These are phyloP conservation scores for Columba livia DNA, from an alignment of 2,113 vertebrate species.

Conservation along the genomic window DNA sequence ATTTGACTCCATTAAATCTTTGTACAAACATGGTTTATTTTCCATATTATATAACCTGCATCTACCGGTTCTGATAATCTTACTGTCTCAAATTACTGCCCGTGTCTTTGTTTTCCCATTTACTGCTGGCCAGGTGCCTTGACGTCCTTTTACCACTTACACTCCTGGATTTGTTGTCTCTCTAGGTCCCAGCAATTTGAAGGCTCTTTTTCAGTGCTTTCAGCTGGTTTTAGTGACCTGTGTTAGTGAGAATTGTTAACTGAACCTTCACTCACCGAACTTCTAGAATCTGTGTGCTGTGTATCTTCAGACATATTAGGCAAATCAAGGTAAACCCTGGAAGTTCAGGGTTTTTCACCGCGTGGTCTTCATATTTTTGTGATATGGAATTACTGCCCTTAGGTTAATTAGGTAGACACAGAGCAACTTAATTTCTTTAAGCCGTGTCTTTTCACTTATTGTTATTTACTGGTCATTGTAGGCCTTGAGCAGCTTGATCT, in stretches of 20 bases:
- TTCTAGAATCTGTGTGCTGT: not conserved
- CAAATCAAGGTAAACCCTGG: not conserved
- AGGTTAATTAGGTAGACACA: not conserved
- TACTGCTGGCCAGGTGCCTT: not conserved
- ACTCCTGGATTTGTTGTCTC: not conserved
- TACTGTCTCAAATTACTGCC: not conserved
- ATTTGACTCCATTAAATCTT: not conserved
- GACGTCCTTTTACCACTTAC: not conserved
- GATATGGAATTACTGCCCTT: rapidly evolving
- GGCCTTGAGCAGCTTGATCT: not conserved
- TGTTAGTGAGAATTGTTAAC: not conserved
- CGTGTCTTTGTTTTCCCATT: not conserved
- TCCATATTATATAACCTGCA: not conserved
- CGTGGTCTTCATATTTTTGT: not conserved
- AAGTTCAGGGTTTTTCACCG: not conserved
- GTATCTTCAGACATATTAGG: not conserved
- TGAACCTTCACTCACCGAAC: not conserved
- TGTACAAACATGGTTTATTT: not conserved
- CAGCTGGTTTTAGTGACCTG: not conserved
- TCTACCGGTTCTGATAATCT: not conserved
- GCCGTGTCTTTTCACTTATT: not conserved
- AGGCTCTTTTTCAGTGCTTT: not conserved
- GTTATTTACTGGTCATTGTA: not conserved
- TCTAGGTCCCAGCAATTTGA: not conserved
- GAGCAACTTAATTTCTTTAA: not conserved